phyloP scores from a whole-genome alignment of 2,113 vertebrate species.

The Leucopsar rothschildi region DNA sequence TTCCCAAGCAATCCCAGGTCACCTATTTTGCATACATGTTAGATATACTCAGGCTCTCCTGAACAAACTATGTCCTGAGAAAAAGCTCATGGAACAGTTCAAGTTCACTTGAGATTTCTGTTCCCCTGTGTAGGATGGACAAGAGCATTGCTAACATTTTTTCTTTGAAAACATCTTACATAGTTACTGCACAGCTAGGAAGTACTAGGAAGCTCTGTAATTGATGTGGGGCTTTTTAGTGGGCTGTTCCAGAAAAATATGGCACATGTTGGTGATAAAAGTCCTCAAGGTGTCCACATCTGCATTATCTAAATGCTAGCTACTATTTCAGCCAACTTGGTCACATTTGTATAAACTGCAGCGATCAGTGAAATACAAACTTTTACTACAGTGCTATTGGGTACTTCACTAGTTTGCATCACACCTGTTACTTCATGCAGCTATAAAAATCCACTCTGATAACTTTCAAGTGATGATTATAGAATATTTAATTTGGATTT shows the following conservation, averaged over 20 bases:
- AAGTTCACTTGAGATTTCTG: background rate
- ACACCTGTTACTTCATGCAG: background rate
- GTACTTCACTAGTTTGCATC: background rate
- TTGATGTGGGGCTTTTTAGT: accelerated
- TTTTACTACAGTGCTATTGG: background rate
- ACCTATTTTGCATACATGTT: background rate
- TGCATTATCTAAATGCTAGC: background rate
- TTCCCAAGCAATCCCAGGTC: background rate
- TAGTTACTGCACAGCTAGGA: background rate
- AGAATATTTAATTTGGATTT: background rate
- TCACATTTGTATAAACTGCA: background rate
- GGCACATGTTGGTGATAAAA: background rate
- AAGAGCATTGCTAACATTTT: background rate
- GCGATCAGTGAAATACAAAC: background rate
- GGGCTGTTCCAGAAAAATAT: background rate
- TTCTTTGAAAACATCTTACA: background rate
- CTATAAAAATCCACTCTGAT: background rate
- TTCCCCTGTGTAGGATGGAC: background rate
- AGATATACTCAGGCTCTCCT: background rate
- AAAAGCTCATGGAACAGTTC: background rate
- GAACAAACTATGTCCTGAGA: background rate
- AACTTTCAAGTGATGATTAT: background rate
- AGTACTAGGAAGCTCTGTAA: background rate
- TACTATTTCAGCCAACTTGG: background rate
- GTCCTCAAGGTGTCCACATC: background rate